Conservation (phyloP, 2,113 vertebrate genomes). For the Rhizomys pruinosus region DNA sequence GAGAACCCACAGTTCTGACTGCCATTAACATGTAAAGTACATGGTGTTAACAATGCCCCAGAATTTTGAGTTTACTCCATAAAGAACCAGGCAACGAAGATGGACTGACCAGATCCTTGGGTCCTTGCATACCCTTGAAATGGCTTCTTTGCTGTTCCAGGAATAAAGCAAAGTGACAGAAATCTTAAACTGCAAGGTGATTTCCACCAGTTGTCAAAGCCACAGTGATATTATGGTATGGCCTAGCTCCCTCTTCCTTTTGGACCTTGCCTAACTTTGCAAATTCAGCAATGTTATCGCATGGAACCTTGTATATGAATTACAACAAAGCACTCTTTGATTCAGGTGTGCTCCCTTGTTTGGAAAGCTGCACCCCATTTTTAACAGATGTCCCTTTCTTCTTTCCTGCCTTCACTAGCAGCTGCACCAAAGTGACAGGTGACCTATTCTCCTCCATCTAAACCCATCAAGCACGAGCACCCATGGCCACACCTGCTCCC, state of each 20-base stretch:
- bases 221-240: neutral
- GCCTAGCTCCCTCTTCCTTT: neutral
- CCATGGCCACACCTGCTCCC: neutral
- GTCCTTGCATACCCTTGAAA: neutral
- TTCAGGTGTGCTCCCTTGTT: neutral
- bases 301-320: neutral
- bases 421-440: neutral
- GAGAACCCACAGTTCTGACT: neutral
- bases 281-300: neutral
- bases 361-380: neutral
- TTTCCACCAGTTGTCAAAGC: neutral
- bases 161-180: conserved; percentile 27
- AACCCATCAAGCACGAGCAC: neutral
- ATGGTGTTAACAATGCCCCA: accelerated
- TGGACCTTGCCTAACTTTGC: neutral
- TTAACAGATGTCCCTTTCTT: neutral
- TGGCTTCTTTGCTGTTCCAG: neutral
- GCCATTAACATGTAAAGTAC: neutral
- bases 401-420: neutral
- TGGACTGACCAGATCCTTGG: neutral
- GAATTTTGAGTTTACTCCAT: neutral
- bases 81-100: neutral
- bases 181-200: neutral
- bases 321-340: neutral
- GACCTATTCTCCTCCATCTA: neutral